Base-by-base conservation (phyloP, 1,140 invertebrate genomes). In the Laupala kohalensis region DNA sequence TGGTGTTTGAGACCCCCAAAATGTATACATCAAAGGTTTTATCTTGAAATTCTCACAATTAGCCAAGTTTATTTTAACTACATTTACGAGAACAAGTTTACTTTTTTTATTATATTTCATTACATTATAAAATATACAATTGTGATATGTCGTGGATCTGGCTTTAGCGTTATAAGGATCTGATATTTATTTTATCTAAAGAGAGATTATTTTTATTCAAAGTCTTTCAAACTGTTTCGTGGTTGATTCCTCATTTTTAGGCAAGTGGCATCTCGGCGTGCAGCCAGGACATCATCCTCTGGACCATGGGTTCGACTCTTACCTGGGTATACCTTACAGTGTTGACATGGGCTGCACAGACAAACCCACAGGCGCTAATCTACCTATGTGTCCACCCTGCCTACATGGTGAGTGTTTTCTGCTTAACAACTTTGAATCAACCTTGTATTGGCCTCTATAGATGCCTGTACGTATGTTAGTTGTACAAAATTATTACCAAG, bases 231-330 rank as follows among this genome's bases (percentile, higher is more conserved):
- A n/a, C n/a, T n/a, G n/a, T n/a, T n/a, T n/a, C n/a, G n/a, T n/a
- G n/a, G n/a, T n/a, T n/a, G n/a, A n/a, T n/a, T n/a, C n/a, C n/a
- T 68, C 3, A 19, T 6, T n/a, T 23, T 27, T 29, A 75, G 74
- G 74, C 19, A 76, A 76, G 71, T 76, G 74, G 74, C 75, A 76
- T 64, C 69, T 74, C 25, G 75, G 75, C 4, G 24, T 73, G 19
- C 66, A 24, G 37, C 24, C 25, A 27, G 69, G 71, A 5, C 72
- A 74, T 63, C 75, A 74, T 65, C 75, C 74, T 13, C 26, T 73
- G 69, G 65, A 72, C 29, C 67, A 71, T 24, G 75, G 75, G 6
- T 76, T 76, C 67, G 53, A 74, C n/a, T 62, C 27, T 3, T 76
- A 76, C 62, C 29, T 74, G 4, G 75, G 75, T 25, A 64, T 76